Percentiles rank a stretch among this genome's conserved stretches.
These are phyloP conservation scores for Embiotoca jacksoni DNA, from an alignment of 2,113 vertebrate species.

Conservation along the genomic window DNA sequence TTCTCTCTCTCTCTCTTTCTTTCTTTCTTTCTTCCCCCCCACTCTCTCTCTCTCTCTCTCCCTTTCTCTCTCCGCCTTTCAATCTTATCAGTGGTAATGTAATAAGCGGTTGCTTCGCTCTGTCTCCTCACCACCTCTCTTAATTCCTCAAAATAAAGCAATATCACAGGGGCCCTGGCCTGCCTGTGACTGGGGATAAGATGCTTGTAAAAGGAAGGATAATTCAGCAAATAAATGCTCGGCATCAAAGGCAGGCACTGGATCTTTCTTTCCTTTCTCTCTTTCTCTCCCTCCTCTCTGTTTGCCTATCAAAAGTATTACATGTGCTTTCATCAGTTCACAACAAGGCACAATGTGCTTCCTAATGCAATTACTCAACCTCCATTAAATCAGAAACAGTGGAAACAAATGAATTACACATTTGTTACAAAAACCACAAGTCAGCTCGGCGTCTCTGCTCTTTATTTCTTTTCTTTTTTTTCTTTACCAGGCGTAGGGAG, in stretches of 20 bases:
- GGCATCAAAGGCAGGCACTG: constrained; percentile 76
- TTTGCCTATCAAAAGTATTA: constrained; percentile 83
- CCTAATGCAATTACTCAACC: constrained; percentile 84
- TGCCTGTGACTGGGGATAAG: constrained; percentile 82
- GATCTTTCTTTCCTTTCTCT: constrained; percentile 66
- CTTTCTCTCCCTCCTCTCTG: constrained; percentile 62
- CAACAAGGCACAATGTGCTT: constrained; percentile 81
- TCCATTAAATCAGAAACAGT: constrained; percentile 84
- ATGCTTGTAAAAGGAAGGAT: constrained; percentile 80
- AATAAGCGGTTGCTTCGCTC: constrained; percentile 81
- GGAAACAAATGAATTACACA: constrained; percentile 82
- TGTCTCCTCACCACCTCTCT: constrained; percentile 82
- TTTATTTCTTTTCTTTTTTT: constrained; percentile 48
- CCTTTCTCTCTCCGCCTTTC: constrained; percentile 74
- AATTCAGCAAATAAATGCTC: constrained; percentile 82
- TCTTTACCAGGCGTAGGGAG: constrained; percentile 59
- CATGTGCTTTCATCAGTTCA: constrained; percentile 84
- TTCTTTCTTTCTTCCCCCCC: constrained; percentile 13
- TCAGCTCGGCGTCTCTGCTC: constrained; percentile 68
- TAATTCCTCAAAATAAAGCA: constrained; percentile 86
- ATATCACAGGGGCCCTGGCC: constrained; percentile 80
- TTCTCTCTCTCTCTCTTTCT: constrained; percentile 25
- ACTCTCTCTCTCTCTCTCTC: constrained; percentile 23
- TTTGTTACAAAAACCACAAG: constrained; percentile 80
- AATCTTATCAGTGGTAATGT: constrained; percentile 83